Conservation (phyloP, 30 jellyfish, hydroid and myxozoan species). For the Hydractinia echinata region DNA sequence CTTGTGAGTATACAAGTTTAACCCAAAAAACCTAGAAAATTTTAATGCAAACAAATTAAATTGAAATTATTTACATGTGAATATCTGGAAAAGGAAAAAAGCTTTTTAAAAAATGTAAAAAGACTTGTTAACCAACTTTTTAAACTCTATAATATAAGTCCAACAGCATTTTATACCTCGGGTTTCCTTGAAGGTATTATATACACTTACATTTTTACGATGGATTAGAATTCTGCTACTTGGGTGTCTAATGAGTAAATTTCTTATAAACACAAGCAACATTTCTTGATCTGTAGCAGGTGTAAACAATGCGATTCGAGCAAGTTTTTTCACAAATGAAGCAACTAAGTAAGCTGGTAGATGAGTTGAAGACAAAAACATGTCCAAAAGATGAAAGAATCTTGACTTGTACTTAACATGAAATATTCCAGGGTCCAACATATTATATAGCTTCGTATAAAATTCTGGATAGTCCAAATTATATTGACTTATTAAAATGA, state of each 20-base stretch:
- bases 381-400: conserved; percentile 62
- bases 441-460: conserved; percentile 69
- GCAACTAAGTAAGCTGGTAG: conserved; percentile 95
- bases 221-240: conserved; percentile 75
- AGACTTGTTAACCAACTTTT: no score
- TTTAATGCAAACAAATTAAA: no score
- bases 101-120: no score
- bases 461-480: conserved; percentile 91
- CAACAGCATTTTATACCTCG: no score
- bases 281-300: conserved; percentile 62
- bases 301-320: conserved; percentile 63
- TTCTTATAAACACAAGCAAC: conserved; percentile 56
- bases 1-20: no score
- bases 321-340: conserved; percentile 73
- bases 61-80: no score
- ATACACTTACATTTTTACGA: conserved; percentile 27
- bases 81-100: no score
- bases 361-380: conserved; percentile 83
- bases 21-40: no score
- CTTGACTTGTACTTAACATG: conserved; percentile 51
- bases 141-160: no score
- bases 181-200: no score
- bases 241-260: conserved; percentile 79
- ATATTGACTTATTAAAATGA: conserved; percentile 56
- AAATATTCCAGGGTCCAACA: conserved; percentile 47